Base-by-base conservation (phyloP, 2,888 invertebrate genomes). In the Amphipyra tragopoginis region DNA sequence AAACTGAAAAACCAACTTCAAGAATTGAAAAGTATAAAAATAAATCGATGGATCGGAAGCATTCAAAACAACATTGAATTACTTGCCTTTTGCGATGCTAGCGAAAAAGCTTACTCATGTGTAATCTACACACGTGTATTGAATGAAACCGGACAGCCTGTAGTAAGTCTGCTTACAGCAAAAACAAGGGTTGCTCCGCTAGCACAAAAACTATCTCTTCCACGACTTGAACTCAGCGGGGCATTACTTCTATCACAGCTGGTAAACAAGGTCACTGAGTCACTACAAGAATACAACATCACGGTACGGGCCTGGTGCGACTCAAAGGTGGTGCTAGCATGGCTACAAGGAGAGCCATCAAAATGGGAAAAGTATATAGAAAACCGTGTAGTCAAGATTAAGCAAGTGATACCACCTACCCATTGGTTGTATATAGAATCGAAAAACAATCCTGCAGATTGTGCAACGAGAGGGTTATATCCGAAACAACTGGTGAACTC, bases 391-490 rank as follows among this genome's bases (percentile, higher is more conserved):
- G 5, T 33, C 9, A 59, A 64, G n/a, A 79, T 76, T 9, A 60
- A 42, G 21, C 21, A 53, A 8, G 48, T 57, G 11, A 61, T 63
- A 26, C 55, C 60, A 4, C 33, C 58, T n/a, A 21, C 29, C 14
- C 40, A 49, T 6, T 71, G 72, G 72, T 33, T 40, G 1, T 68
- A 75, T 21, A 40, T 75, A 0, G 63, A 58, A 33, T 65, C 72
- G 0, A 66, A 71, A 9, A 45, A 66, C 0, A 81, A 82, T 36
- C 79, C 80, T 7, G 80, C 79, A 0, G 82, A 84, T 53, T 74
- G 71, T 44, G 80, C 81, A 0, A 65, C 79, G n/a, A 61, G 82
- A 50, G 81, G 81, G 0, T 36, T 72, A 3, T 34, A 33, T 2
- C 68, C 75, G 0, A 44, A 29, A 3, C 60, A 73, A 39, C 60